Evolutionary conservation across 2,888 invertebrate genomes (phyloP).

Genomic region (Phalangium opilio): DNA sequence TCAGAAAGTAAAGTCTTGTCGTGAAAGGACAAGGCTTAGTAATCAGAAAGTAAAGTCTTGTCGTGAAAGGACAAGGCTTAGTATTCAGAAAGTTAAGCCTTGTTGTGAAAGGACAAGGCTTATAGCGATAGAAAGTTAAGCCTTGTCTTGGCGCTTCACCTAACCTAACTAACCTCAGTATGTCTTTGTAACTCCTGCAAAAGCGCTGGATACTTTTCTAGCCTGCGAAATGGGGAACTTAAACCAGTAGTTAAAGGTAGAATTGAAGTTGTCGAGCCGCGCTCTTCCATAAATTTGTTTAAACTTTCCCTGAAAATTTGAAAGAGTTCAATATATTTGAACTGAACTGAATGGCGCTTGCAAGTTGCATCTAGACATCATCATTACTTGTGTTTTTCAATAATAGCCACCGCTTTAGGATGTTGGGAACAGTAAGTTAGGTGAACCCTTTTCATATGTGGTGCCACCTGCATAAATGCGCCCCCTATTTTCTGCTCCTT

Average conservation of each 20-base stretch:
- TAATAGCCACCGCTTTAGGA: conserved; percentile 80
- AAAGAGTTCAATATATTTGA: background rate
- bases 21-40: too few relatives aligned
- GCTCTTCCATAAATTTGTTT: conserved; percentile 71
- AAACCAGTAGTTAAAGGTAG: conserved; percentile 79
- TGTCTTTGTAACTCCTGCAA: conserved; percentile 89
- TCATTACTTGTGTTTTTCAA: conserved; percentile 84
- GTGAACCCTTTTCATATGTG: conserved; percentile 54
- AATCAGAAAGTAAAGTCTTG: too few relatives aligned
- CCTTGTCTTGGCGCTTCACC: too few relatives aligned
- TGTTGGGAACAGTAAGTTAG: conserved; percentile 80
- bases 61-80: too few relatives aligned
- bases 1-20: too few relatives aligned
- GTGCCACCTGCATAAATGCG: conserved; percentile 57
- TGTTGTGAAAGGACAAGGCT: too few relatives aligned
- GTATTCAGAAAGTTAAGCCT: too few relatives aligned
- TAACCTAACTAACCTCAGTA: conserved; percentile 57
- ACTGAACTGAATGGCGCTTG: too few relatives aligned
- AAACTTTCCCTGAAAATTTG: conserved; percentile 50
- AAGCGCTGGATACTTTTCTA: conserved; percentile 74
- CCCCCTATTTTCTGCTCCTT: conserved; percentile 74
- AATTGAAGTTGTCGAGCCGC: conserved; percentile 66
- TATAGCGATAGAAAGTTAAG: too few relatives aligned
- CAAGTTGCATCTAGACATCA: too few relatives aligned
- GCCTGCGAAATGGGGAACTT: conserved; percentile 83